Conservation (phyloP, 2,113 vertebrate genomes). For the Osmerus mordax region DNA sequence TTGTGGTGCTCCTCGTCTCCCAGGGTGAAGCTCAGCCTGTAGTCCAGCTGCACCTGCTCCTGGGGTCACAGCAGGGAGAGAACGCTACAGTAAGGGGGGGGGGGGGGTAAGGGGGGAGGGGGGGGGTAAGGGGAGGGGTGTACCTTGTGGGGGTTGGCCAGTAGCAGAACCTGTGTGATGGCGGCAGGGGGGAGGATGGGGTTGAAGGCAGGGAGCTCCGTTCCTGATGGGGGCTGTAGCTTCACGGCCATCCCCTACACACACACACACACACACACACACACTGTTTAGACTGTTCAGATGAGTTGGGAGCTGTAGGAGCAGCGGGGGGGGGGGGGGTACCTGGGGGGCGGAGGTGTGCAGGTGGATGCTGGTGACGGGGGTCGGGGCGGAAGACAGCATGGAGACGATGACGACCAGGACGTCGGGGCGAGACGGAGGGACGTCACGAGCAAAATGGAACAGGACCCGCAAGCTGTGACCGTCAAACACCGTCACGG, state of each 20-base stretch:
- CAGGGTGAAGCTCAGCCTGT: constrained; percentile 88
- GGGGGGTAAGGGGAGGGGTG: neutral
- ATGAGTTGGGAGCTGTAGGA: neutral
- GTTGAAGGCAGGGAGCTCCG: constrained; percentile 89
- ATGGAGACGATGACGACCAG: constrained; percentile 97
- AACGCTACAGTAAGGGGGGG: too few relatives aligned
- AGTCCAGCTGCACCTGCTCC: constrained; percentile 94
- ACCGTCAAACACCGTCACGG: constrained; percentile 92
- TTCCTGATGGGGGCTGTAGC: constrained; percentile 91
- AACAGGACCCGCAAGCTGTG: constrained; percentile 93
- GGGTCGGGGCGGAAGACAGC: constrained; percentile 88
- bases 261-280: constrained; percentile 9
- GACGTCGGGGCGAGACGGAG: constrained; percentile 82
- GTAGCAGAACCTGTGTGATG: constrained; percentile 93
- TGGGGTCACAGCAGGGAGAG: constrained; percentile 46
- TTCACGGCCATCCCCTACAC: constrained; percentile 90
- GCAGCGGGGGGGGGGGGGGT: neutral
- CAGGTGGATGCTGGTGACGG: constrained; percentile 87
- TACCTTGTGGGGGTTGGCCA: constrained; percentile 93
- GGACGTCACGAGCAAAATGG: constrained; percentile 87
- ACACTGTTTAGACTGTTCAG: neutral
- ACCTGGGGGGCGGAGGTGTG: constrained; percentile 92
- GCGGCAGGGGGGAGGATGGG: constrained; percentile 91
- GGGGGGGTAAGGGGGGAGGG: too few relatives aligned
- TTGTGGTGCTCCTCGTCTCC: constrained; percentile 87